A percentile compares a stretch with the other conserved stretches of the same genome.
Conservation (phyloP, 2,113 vertebrate genomes). For the Pelodiscus sinensis region DNA sequence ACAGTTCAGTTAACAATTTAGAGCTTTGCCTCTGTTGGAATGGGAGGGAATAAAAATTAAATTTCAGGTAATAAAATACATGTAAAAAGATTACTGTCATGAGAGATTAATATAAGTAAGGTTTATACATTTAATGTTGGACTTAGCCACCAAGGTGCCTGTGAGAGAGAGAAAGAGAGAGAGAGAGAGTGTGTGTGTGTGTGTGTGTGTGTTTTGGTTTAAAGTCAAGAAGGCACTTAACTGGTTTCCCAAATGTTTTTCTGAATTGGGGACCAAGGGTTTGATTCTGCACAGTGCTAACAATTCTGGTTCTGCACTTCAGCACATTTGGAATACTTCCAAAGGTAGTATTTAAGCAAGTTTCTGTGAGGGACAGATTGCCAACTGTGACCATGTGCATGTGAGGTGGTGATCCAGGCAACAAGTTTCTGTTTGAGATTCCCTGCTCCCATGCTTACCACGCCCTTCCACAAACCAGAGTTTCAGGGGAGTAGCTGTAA, state of each 20-base stretch:
- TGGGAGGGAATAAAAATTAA: constrained; percentile 19
- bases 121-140: background rate
- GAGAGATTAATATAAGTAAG: background rate
- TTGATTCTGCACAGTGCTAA: background rate
- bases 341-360: background rate
- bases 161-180: no score
- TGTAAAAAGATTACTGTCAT: background rate
- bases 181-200: no score
- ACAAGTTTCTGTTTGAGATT: background rate
- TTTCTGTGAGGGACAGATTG: background rate
- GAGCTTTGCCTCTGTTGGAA: background rate
- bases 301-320: background rate
- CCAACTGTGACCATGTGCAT: background rate
- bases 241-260: background rate
- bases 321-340: background rate
- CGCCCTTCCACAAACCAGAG: background rate
- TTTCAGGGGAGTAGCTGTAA: background rate
- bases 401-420: background rate
- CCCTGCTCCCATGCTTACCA: background rate
- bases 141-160: background rate
- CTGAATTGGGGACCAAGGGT: background rate
- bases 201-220: background rate
- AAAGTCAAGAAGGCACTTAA: background rate
- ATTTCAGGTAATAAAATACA: background rate
- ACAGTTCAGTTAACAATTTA: background rate